Evolutionary conservation across 2,113 vertebrate species (phyloP).

Genomic region (Microtus richardsoni): DNA sequence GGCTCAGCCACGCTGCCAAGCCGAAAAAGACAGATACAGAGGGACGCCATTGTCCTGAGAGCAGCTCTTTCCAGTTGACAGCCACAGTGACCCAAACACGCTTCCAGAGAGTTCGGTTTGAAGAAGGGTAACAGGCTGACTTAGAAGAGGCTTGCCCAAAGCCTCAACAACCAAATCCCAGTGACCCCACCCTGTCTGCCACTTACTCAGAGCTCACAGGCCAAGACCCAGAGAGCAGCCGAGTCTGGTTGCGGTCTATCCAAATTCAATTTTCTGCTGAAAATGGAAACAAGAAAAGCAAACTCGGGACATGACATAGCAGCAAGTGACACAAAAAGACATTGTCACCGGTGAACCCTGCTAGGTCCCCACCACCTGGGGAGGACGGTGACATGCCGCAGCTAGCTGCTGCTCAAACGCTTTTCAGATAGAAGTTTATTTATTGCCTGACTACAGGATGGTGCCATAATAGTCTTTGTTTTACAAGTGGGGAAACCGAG

Average conservation of each 20-base stretch:
- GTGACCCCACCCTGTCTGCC: slow-evolving; percentile 70
- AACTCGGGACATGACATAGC: neutral
- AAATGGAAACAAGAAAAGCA: slow-evolving; percentile 63
- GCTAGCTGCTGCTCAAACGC: accelerated
- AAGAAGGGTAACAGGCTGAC: neutral
- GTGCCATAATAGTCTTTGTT: accelerated
- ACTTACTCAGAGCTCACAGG: slow-evolving; percentile 45
- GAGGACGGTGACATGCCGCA: accelerated
- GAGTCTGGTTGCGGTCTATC: neutral
- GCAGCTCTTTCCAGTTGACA: neutral
- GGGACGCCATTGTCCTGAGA: neutral
- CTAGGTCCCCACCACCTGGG: accelerated
- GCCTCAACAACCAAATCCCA: slow-evolving; percentile 42
- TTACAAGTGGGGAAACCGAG: neutral
- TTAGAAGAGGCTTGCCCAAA: slow-evolving; percentile 3
- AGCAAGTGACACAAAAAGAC: neutral
- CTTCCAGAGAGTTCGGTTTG: slow-evolving; percentile 41
- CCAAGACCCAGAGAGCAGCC: neutral
- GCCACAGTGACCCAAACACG: neutral
- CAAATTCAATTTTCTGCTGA: slow-evolving; percentile 58
- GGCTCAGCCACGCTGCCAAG: neutral
- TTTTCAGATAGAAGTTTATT: neutral
- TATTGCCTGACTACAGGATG: accelerated
- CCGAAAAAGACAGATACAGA: accelerated
- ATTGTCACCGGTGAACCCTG: neutral